Conservation (phyloP, 2,888 invertebrate species). For the Andrena trimmerana region DNA sequence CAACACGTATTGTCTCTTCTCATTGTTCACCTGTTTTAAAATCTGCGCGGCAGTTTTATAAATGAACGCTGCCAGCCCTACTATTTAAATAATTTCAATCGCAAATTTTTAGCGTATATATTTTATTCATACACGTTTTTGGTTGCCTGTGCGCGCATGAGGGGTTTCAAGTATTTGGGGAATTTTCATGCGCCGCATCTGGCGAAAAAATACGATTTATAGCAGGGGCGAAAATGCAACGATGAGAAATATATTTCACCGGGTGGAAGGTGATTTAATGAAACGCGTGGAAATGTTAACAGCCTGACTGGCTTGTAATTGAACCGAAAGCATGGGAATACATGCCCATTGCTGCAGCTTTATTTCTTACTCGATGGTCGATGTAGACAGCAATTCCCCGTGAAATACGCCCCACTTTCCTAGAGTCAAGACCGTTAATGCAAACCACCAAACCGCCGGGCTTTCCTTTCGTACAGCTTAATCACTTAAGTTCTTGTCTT, state of each 20-base stretch:
- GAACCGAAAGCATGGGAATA: slow-evolving; percentile 69
- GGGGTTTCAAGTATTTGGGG: slow-evolving; percentile 28
- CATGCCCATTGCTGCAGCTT: slow-evolving; percentile 69
- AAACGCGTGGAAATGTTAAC: slow-evolving; percentile 67
- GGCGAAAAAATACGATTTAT: slow-evolving; percentile 20
- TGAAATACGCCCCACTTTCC: slow-evolving; percentile 72
- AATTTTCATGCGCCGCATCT: slow-evolving; percentile 32
- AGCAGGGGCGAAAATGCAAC: slow-evolving; percentile 15
- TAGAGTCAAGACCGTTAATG: slow-evolving; percentile 74
- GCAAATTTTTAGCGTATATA: slow-evolving; percentile 23
- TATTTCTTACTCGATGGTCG: slow-evolving; percentile 73
- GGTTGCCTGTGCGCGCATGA: slow-evolving; percentile 8
- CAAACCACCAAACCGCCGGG: slow-evolving; percentile 73
- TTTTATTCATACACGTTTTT: slow-evolving; percentile 26
- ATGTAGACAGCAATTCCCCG: slow-evolving; percentile 72
- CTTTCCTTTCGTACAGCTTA: slow-evolving; percentile 72
- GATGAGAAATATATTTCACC: slow-evolving; percentile 37
- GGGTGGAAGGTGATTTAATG: slow-evolving; percentile 65
- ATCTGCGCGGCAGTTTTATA: not conserved
- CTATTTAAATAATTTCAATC: slow-evolving; percentile 32
- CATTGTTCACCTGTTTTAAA: not conserved
- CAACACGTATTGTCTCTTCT: too few relatives aligned
- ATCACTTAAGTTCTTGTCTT: slow-evolving; percentile 74
- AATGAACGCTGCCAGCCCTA: slow-evolving; percentile 7
- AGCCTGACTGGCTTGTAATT: slow-evolving; percentile 70